A percentile compares a stretch with the other conserved stretches of the same genome.
Evolutionary conservation across 2,888 invertebrate species (phyloP).

Genomic region (Drosophila nigricruria): DNA sequence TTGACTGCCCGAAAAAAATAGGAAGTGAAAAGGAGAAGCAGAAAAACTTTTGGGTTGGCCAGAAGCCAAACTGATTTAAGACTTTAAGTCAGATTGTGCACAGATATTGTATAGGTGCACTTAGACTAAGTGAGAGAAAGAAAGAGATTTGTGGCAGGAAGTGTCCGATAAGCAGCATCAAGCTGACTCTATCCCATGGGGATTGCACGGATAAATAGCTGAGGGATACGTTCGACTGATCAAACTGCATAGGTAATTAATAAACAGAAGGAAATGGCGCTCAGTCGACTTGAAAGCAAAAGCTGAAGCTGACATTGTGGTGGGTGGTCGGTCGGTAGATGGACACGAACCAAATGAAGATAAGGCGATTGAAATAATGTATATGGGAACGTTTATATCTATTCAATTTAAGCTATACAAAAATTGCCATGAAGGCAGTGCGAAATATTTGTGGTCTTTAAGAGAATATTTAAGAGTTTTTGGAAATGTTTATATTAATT

Average conservation of each 20-base stretch:
- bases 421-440: background rate
- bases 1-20: constrained; percentile 23
- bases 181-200: constrained; percentile 21
- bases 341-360: constrained; percentile 18
- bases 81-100: constrained; percentile 50
- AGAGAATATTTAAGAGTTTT: background rate
- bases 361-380: background rate
- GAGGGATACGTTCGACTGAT: constrained; percentile 26
- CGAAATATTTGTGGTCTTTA: background rate
- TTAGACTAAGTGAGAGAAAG: constrained; percentile 38
- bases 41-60: constrained; percentile 27
- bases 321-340: constrained; percentile 7
- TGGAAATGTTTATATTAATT: no score
- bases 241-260: constrained; percentile 44
- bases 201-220: constrained; percentile 23
- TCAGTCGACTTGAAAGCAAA: background rate
- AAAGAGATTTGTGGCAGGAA: constrained; percentile 71
- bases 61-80: constrained; percentile 66
- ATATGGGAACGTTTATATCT: background rate
- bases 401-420: background rate
- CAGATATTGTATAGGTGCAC: constrained; percentile 50
- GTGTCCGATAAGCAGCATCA: constrained; percentile 59
- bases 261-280: constrained; percentile 1
- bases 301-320: constrained; percentile 3
- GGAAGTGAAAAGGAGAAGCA: background rate